Evolutionary conservation across 2,888 invertebrate genomes (phyloP).

Genomic region (Epirrhoe alternata): DNA sequence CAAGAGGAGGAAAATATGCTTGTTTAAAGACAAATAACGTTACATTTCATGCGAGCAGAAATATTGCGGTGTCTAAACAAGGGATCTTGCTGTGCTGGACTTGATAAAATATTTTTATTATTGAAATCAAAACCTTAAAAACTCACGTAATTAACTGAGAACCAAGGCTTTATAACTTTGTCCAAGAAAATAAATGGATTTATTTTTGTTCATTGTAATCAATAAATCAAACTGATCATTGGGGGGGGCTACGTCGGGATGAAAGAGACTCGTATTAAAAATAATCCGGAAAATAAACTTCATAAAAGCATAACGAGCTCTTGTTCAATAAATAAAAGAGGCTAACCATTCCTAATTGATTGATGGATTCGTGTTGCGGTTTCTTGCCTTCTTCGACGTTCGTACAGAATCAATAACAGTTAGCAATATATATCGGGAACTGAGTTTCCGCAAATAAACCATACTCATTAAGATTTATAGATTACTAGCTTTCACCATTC

Average conservation of each 20-base stretch:
- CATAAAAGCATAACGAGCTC: slow-evolving; percentile 29
- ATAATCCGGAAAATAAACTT: slow-evolving; percentile 20
- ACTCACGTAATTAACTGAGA: not conserved
- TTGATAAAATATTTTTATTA: not conserved
- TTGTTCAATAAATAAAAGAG: slow-evolving; percentile 53
- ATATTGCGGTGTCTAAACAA: slow-evolving; percentile 16
- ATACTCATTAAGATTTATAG: not conserved
- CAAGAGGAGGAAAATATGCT: slow-evolving; percentile 45
- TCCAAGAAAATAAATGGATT: too few species aligned
- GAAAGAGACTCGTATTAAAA: not conserved
- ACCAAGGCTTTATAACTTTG: too few species aligned
- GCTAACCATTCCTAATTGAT: slow-evolving; percentile 56
- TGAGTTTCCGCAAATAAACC: slow-evolving; percentile 7
- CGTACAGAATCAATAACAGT: slow-evolving; percentile 23
- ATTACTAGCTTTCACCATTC: too few species aligned
- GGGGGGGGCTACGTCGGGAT: not conserved
- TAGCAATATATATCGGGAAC: slow-evolving; percentile 4
- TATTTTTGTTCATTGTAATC: not conserved
- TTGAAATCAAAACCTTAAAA: not conserved
- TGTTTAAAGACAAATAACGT: slow-evolving; percentile 21
- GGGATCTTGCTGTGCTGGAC: not conserved
- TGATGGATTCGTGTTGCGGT: slow-evolving; percentile 55
- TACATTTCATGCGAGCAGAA: slow-evolving; percentile 12
- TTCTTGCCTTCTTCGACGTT: slow-evolving; percentile 27
- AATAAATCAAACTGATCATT: not conserved